Evolutionary conservation across 2,888 invertebrate species (phyloP), one percentile per base, ranked within the genome.

Genomic region (Melanostoma mellinum): DNA sequence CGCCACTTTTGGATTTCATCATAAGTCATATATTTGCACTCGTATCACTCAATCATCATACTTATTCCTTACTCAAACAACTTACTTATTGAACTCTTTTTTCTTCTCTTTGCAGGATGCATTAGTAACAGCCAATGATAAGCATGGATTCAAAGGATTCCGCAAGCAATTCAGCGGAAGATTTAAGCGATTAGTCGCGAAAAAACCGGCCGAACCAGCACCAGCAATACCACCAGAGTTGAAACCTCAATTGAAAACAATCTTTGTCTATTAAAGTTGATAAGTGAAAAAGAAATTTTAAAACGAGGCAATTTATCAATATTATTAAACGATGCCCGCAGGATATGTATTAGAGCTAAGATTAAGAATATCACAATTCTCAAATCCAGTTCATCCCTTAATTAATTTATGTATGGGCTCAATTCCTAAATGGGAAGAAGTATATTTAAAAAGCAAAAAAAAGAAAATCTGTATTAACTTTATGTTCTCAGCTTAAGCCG

Each of bases 151-250:
- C 91, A 95, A 95, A 91, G 96, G 96, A 90, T 95, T 96, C 92
- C 94, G 96, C 88, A 96, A 96, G 91, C 96, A 96, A 91, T 94
- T 96, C 88, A 95, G 96, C 88, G 96, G 96, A 88, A 95, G 95
- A 90, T 96, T 96, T 94, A 95, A 95, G 91, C 94, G 96, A 89
- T 93, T 96, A 88, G 96, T 96, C 87, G 95, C 96, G 91, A 95
- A 95, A 93, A 96, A 96, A 93, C 94, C 96, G 86, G 94, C 94
- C 89, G 94, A 95, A 91, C 95, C 96, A 90, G 94, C 94, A 86
- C 96, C 96, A 92, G 94, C 95, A 91, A 96, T 97, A 93, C 96
- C 96, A 88, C 95, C 96, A 77, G 96, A 96, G 92, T 93, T 96
- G 89, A 95, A 96, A 91, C 96, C 96, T 87, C 96, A 97, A 92